A percentile compares a stretch with the other conserved stretches of the same genome.
Evolutionary conservation across 2,888 invertebrate species (phyloP).

Genomic region (Neelides folsomi): DNA sequence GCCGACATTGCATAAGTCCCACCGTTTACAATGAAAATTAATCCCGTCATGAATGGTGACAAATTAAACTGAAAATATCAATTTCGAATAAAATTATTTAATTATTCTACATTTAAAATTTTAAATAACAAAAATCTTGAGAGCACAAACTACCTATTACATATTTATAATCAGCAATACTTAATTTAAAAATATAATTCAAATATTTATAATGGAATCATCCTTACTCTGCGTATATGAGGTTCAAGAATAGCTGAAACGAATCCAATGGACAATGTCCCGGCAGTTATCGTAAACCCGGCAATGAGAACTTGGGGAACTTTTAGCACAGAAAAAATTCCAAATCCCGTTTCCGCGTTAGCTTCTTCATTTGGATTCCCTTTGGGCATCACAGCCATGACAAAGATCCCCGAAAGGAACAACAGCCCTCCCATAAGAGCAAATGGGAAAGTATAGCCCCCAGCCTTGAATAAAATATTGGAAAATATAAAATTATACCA

Average conservation of each 20-base stretch:
- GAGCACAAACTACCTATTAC: too few relatives aligned
- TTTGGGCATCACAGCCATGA: slow-evolving; percentile 9
- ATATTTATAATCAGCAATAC: background rate
- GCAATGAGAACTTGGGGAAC: slow-evolving; percentile 37
- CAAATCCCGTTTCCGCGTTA: slow-evolving; percentile 1
- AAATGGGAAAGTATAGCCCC: slow-evolving; percentile 43
- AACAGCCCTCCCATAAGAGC: slow-evolving; percentile 39
- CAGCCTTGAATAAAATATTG: slow-evolving; percentile 31
- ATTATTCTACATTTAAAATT: too few relatives aligned
- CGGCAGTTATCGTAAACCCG: slow-evolving; percentile 35
- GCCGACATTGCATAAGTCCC: slow-evolving; percentile 66
- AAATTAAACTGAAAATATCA: slow-evolving; percentile 50
- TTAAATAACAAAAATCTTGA: too few relatives aligned
- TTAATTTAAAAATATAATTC: background rate
- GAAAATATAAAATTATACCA: slow-evolving; percentile 38
- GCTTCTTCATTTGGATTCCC: background rate
- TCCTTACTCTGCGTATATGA: slow-evolving; percentile 39
- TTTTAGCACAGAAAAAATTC: slow-evolving; percentile 48
- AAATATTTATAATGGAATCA: background rate
- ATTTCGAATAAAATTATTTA: too few relatives aligned
- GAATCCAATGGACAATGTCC: slow-evolving; percentile 41
- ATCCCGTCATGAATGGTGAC: slow-evolving; percentile 54
- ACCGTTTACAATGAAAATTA: slow-evolving; percentile 73
- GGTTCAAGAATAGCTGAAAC: slow-evolving; percentile 45
- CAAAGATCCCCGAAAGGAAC: slow-evolving; percentile 38